These are phyloP conservation scores for Coelopa pilipes DNA, from an alignment of 2,888 invertebrate species.

Conservation along the genomic window DNA sequence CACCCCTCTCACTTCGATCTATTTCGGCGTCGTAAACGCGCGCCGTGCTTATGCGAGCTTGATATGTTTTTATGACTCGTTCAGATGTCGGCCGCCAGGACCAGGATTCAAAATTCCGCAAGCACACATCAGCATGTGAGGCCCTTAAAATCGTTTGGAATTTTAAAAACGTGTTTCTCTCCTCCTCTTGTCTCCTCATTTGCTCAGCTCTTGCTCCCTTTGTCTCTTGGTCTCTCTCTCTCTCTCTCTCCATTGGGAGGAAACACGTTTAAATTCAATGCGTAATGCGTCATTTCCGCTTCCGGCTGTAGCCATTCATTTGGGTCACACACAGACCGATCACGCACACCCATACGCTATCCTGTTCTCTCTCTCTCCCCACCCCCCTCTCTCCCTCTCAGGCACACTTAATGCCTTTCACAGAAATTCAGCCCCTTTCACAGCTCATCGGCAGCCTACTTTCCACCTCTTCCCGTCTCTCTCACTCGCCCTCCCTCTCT, in stretches of 20 bases:
- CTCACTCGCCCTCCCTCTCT: no score
- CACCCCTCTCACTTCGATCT: no score
- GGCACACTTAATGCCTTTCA: not conserved
- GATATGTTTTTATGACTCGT: constrained; percentile 10
- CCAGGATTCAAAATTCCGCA: no score
- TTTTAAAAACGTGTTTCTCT: no score
- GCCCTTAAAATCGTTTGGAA: not conserved
- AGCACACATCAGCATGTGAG: not conserved
- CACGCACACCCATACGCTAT: constrained; percentile 10
- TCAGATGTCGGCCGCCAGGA: not conserved
- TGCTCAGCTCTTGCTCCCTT: not conserved
- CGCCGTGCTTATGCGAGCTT: constrained; percentile 2
- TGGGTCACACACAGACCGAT: not conserved
- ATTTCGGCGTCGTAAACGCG: not conserved
- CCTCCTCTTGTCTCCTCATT: not conserved
- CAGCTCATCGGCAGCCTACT: no score
- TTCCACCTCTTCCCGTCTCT: no score
- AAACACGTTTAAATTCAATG: not conserved
- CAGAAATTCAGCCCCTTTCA: no score
- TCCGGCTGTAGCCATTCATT: not conserved
- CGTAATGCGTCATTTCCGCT: constrained; percentile 6
- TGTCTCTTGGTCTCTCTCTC: not conserved
- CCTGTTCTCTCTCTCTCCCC: no score
- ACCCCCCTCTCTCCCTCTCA: no score
- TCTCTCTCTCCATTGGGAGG: not conserved